Percentiles rank a stretch among this genome's conserved stretches.
These are phyloP conservation scores for Sabatieria punctata DNA, from an alignment of 2,888 invertebrate species.

Conservation along the genomic window DNA sequence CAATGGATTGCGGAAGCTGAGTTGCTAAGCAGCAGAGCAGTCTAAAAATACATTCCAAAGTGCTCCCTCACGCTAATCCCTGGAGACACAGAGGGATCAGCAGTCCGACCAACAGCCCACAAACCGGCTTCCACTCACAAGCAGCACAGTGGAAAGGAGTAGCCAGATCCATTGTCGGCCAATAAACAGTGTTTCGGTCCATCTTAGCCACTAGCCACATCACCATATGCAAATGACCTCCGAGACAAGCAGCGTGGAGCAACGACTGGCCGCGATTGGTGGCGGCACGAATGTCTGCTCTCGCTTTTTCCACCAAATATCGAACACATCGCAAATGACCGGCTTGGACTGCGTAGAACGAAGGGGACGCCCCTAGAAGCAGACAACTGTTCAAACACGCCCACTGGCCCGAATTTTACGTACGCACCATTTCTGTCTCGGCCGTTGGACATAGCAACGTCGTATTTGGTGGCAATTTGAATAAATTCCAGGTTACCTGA, in stretches of 20 bases:
- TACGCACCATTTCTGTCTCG: slow-evolving; percentile 20
- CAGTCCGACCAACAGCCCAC: too few relatives aligned
- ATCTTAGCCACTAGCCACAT: slow-evolving; percentile 10
- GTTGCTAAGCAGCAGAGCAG: too few relatives aligned
- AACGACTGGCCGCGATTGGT: slow-evolving; percentile 22
- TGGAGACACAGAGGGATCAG: too few relatives aligned
- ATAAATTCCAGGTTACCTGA: slow-evolving; percentile 24
- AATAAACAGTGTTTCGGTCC: slow-evolving; percentile 15
- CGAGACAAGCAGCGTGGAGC: slow-evolving; percentile 22
- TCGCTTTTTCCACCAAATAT: slow-evolving; percentile 22
- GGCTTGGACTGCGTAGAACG: slow-evolving; percentile 23
- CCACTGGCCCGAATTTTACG: too few relatives aligned
- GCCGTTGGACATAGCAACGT: slow-evolving; percentile 19
- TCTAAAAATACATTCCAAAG: too few relatives aligned
- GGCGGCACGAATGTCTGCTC: slow-evolving; percentile 17
- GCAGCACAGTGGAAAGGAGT: slow-evolving; percentile 24
- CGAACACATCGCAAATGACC: slow-evolving; percentile 20
- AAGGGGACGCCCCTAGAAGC: slow-evolving; percentile 20
- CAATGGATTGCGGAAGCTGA: too few relatives aligned
- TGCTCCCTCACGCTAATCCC: too few relatives aligned
- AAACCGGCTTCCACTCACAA: too few relatives aligned
- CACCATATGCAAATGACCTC: slow-evolving; percentile 20
- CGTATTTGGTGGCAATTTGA: slow-evolving; percentile 21
- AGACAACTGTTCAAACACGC: neutral
- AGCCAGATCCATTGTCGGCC: slow-evolving; percentile 21